A percentile compares a stretch with the other conserved stretches of the same genome.
These are phyloP conservation scores for Syngnathus rostellatus DNA, from an alignment of 2,797 vertebrate genomes.

Conservation along the genomic window DNA sequence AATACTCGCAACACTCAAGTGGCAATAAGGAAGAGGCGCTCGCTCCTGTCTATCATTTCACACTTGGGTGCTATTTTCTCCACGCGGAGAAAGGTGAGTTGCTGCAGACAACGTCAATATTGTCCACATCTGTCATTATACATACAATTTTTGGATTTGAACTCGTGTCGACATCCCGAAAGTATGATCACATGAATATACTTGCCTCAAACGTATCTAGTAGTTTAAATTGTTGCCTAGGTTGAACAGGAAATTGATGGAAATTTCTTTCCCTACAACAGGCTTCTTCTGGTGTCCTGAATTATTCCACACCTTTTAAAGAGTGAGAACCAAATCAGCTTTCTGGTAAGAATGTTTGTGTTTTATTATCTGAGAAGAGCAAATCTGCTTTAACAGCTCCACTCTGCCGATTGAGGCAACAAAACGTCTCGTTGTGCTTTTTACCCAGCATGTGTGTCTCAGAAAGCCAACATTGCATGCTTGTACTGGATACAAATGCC, in stretches of 20 bases:
- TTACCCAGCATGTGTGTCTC: slow-evolving; percentile 9
- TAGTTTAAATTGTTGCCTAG: background rate
- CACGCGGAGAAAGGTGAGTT: background rate
- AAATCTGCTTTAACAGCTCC: slow-evolving; percentile 24
- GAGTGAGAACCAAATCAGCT: background rate
- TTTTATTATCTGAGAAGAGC: slow-evolving; percentile 12
- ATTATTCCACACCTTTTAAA: slow-evolving; percentile 13
- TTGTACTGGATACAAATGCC: slow-evolving; percentile 14
- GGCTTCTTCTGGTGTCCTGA: background rate
- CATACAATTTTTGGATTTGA: background rate
- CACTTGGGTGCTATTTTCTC: background rate
- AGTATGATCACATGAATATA: background rate
- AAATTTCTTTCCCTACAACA: background rate
- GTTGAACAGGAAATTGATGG: background rate
- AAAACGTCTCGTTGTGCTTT: slow-evolving; percentile 13
- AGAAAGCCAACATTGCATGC: slow-evolving; percentile 11
- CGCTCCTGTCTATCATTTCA: background rate
- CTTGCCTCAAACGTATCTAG: background rate
- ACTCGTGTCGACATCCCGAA: background rate
- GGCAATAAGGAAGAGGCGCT: slow-evolving; percentile 7
- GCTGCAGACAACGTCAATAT: slow-evolving; percentile 4
- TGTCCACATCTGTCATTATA: background rate
- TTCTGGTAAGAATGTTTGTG: slow-evolving; percentile 12
- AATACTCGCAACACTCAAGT: slow-evolving; percentile 7
- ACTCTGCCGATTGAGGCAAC: slow-evolving; percentile 7